These are phyloP conservation scores for Andrena camellia DNA, from an alignment of 2,888 invertebrate genomes.

Conservation along the genomic window DNA sequence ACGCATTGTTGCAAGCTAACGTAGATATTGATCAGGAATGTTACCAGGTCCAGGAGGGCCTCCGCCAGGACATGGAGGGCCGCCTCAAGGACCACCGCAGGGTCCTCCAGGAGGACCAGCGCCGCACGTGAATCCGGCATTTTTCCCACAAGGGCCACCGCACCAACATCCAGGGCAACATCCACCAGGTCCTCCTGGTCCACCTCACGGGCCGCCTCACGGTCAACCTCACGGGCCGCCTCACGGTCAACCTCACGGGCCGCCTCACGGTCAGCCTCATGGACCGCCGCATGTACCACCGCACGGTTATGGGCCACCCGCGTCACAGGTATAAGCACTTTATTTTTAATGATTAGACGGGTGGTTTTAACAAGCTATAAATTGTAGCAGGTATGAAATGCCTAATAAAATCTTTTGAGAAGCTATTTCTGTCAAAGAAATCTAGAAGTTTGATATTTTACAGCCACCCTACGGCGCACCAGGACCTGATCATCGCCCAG, in stretches of 20 bases:
- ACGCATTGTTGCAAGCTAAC: constrained; percentile 52
- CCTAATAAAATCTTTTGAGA: not conserved
- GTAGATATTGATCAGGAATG: constrained; percentile 75
- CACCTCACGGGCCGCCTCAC: constrained; percentile 89
- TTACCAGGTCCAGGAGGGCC: constrained; percentile 84
- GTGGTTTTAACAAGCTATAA: not conserved
- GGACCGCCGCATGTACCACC: constrained; percentile 87
- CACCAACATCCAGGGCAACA: constrained; percentile 87
- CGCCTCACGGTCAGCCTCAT: constrained; percentile 88
- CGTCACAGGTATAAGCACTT: constrained; percentile 78
- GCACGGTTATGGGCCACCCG: constrained; percentile 87
- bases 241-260: constrained; percentile 89
- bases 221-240: constrained; percentile 89
- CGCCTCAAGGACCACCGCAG: constrained; percentile 87
- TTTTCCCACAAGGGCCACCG: constrained; percentile 93
- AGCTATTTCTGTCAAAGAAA: not conserved
- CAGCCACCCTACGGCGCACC: constrained; percentile 88
- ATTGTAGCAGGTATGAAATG: not conserved
- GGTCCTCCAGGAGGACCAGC: constrained; percentile 90
- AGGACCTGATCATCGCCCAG: constrained; percentile 85
- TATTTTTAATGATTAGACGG: not conserved
- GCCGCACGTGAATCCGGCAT: constrained; percentile 98
- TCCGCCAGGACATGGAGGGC: constrained; percentile 86
- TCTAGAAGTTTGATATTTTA: constrained; percentile 15
- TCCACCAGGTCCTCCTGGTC: constrained; percentile 88